Evolutionary conservation across 2,888 invertebrate species (phyloP).

Genomic region (Xestia rhomboidea): DNA sequence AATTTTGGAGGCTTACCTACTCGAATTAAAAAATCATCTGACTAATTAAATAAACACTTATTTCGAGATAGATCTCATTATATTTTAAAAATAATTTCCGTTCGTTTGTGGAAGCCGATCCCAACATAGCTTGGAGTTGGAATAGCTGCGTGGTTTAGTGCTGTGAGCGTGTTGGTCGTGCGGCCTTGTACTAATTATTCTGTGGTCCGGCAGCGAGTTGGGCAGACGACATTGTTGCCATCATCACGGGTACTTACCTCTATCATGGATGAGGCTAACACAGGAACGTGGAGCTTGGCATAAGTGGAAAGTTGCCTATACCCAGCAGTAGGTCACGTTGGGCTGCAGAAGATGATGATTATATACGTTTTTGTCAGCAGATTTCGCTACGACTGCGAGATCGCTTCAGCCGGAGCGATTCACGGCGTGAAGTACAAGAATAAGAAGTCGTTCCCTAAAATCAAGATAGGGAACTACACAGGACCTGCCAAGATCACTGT

Average conservation of each 20-base stretch:
- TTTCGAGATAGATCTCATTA: neutral
- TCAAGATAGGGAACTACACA: conserved; percentile 1
- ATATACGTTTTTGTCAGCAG: conserved; percentile 7
- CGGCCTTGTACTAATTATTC: no score
- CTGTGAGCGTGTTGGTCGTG: no score
- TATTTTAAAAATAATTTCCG: no score
- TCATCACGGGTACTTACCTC: neutral
- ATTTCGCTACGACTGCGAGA: conserved; percentile 16
- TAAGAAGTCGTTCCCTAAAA: neutral
- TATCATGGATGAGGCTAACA: no score
- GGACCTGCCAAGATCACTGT: conserved; percentile 5
- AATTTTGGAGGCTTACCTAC: no score
- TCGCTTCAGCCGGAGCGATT: conserved; percentile 5
- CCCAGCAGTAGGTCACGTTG: no score
- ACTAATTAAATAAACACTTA: neutral
- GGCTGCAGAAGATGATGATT: no score
- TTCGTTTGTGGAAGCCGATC: neutral
- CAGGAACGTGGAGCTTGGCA: neutral
- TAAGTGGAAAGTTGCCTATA: no score
- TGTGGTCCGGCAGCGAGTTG: no score
- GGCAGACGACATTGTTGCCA: neutral
- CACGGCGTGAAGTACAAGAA: neutral
- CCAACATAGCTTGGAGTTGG: no score
- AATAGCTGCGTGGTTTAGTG: no score
- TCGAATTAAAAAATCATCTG: no score